phyloP scores from a whole-genome alignment of 2,888 invertebrate species.

The Epinotia nisella region DNA sequence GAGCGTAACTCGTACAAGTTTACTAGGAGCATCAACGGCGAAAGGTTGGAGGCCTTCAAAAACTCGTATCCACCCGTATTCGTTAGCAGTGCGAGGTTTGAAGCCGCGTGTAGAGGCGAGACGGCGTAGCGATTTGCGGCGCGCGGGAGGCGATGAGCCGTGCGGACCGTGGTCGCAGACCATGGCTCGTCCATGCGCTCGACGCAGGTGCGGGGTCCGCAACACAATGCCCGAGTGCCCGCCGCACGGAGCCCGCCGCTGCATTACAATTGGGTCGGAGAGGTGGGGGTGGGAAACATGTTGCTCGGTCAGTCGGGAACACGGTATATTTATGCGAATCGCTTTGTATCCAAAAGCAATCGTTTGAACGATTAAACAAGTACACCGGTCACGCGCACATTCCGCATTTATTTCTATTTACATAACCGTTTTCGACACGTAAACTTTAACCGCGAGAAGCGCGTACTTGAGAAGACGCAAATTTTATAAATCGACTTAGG shows the following conservation, averaged over 20 bases:
- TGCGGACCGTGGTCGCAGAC: conserved; percentile 80
- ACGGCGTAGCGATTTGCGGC: conserved; percentile 78
- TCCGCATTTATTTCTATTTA: conserved; percentile 10
- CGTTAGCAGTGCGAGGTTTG: conserved; percentile 63
- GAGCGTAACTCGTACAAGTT: conserved; percentile 83
- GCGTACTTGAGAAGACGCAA: background rate
- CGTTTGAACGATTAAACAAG: conserved; percentile 30
- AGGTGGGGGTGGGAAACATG: conserved; percentile 83
- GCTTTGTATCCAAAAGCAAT: conserved; percentile 26
- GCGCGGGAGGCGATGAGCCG: conserved; percentile 78
- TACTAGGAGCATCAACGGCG: conserved; percentile 80
- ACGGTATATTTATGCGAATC: conserved; percentile 66
- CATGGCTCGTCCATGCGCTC: conserved; percentile 69
- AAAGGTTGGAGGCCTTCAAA: conserved; percentile 84
- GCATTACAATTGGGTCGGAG: conserved; percentile 82
- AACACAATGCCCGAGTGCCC: conserved; percentile 63
- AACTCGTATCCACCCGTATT: conserved; percentile 86
- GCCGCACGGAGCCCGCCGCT: conserved; percentile 68
- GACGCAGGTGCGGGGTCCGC: conserved; percentile 69
- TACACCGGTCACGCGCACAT: conserved; percentile 15
- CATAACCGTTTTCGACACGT: conserved; percentile 3
- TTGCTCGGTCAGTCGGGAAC: conserved; percentile 79
- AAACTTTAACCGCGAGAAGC: background rate
- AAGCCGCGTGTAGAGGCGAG: conserved; percentile 82
- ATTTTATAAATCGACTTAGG: background rate